Percentiles rank a stretch among this genome's conserved stretches.
Conservation (phyloP, 2,797 vertebrate genomes). For the Triplophysa bombifrons region DNA sequence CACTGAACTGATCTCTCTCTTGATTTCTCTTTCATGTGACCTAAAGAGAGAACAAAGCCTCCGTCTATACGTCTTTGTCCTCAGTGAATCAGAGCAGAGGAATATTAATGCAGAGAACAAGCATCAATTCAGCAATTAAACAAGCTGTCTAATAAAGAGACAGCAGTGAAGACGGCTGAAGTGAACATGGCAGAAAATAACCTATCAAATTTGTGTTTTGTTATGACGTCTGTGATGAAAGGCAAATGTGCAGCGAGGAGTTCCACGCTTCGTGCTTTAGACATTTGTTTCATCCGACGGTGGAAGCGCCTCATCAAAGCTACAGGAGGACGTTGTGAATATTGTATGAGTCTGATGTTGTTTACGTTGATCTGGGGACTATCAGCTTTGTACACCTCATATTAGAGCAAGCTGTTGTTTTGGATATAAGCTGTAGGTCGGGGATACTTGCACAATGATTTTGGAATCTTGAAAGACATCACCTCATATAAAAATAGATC, state of each 20-base stretch:
- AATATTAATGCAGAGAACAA: slow-evolving; percentile 41
- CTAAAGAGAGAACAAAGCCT: slow-evolving; percentile 42
- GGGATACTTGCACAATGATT: not conserved
- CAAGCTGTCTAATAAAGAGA: slow-evolving; percentile 22
- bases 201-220: slow-evolving; percentile 42
- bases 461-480: not conserved
- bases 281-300: slow-evolving; percentile 44
- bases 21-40: slow-evolving; percentile 52
- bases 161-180: slow-evolving; percentile 37
- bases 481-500: not conserved
- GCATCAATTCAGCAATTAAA: slow-evolving; percentile 17
- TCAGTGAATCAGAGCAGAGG: slow-evolving; percentile 41
- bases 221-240: slow-evolving; percentile 46
- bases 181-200: slow-evolving; percentile 43
- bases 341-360: slow-evolving; percentile 39
- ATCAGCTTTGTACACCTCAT: not conserved
- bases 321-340: slow-evolving; percentile 39
- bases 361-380: slow-evolving; percentile 13
- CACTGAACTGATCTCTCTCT: slow-evolving; percentile 15
- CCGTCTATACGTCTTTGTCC: slow-evolving; percentile 24
- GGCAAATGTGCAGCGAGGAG: slow-evolving; percentile 18
- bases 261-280: slow-evolving; percentile 3
- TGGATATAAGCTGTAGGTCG: not conserved
- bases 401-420: slow-evolving; percentile 7
- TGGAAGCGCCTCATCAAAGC: slow-evolving; percentile 37